Conservation (phyloP, 2,888 invertebrate species). For the Amiota communis region DNA sequence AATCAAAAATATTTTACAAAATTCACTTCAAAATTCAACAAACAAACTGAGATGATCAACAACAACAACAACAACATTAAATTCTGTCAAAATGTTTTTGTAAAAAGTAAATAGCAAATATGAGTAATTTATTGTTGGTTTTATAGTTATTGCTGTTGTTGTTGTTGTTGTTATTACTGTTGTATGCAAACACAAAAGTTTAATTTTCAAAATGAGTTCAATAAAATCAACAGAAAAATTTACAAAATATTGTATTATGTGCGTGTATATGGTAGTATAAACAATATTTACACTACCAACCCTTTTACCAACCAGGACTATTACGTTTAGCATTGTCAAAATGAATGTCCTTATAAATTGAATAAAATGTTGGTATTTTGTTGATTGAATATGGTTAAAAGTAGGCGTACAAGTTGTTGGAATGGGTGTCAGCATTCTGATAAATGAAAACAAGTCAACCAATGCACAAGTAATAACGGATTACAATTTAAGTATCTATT, state of each 20-base stretch:
- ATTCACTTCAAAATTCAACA: neutral
- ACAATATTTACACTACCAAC: too few species aligned
- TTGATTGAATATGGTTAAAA: neutral
- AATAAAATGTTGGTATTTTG: too few species aligned
- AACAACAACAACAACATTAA: conserved; percentile 18
- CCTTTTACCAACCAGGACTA: too few species aligned
- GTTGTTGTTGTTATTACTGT: neutral
- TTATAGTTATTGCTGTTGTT: neutral
- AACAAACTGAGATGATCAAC: neutral
- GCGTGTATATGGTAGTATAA: neutral
- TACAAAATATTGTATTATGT: neutral
- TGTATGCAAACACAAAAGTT: conserved; percentile 5
- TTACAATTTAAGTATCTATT: conserved; percentile 47
- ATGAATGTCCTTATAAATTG: neutral
- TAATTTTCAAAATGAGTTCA: conserved; percentile 12
- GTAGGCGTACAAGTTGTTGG: neutral
- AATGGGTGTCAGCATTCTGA: neutral
- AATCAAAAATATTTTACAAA: conserved; percentile 34
- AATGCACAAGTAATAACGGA: conserved; percentile 55
- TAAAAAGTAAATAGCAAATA: neutral
- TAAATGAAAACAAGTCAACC: conserved; percentile 30
- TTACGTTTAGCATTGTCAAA: neutral
- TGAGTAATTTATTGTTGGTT: neutral
- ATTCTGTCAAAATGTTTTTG: neutral
- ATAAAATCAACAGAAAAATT: neutral